Base-by-base conservation (phyloP, 2,113 vertebrate genomes). In the Natator depressus region DNA sequence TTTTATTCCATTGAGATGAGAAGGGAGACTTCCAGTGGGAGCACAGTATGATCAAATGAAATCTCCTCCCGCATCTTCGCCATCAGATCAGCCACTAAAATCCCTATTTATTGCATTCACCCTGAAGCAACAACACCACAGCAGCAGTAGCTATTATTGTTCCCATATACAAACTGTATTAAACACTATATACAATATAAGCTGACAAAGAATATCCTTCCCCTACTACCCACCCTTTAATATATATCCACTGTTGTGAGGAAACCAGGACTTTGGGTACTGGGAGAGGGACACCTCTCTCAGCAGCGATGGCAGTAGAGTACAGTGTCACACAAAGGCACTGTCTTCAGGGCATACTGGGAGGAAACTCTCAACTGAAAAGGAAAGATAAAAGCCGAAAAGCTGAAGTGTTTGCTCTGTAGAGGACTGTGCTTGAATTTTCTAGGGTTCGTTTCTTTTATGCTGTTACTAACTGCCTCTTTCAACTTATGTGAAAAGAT, bases 141-240 rank as follows among this genome's bases (percentile, higher is more conserved):
- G 96, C 88, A 95, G 91, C 88, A 93, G 75, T 22, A 91, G 76
- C 93, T 96, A 90, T 96, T 94, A 84, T 81, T 90, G 87, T 92
- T 96, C 85, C 91, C 62, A 65, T 89, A 97, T 47, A 94, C 89
- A 95, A 97, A 96, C 82, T 51, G n/a, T 62, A 96, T 92, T 93
- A 94, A 92, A 88, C 80, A 88, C 85, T 88, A 87, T 94, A 92
- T 96, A 96, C 87, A 93, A 89, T 96, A 97, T 89, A 88, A 97
- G 84, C 91, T 97, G 91, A 92, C 95, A 97, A 93, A 94, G 90
- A 97, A 94, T 82, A 89, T 79, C 53, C 46, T 93, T 91, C 76
- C 27, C 42, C 84, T 96, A 82, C 86, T 88, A 94, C 88, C 84
- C 46, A 87, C 87, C 94, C 89, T 83, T 91, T 92, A 94, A 95